Percentiles rank a stretch among this genome's conserved stretches.
These are phyloP conservation scores for Nemotelus nigrinus DNA, from an alignment of 2,888 invertebrate genomes.

Conservation along the genomic window DNA sequence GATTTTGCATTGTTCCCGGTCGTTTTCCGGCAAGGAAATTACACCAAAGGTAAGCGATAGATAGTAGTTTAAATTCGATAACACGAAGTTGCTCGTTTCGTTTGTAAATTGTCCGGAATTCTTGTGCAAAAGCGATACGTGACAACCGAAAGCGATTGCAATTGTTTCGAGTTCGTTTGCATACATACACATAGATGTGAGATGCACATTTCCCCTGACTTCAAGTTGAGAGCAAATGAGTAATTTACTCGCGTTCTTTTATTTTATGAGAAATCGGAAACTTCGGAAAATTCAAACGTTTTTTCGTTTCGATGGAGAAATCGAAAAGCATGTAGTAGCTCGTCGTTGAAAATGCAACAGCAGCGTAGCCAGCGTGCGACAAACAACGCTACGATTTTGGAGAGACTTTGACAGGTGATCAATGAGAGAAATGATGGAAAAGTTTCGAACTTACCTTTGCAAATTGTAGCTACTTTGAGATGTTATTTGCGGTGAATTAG, in stretches of 20 bases:
- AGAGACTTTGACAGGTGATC: conserved; percentile 27
- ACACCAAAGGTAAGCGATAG: conserved; percentile 41
- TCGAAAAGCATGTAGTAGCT: not conserved
- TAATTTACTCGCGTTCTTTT: not conserved
- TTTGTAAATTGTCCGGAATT: conserved; percentile 24
- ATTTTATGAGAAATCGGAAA: not conserved
- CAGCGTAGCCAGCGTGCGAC: not conserved
- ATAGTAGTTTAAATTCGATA: no score
- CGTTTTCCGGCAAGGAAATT: conserved; percentile 10
- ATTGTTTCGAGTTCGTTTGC: not conserved
- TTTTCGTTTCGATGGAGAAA: not conserved
- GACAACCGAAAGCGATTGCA: not conserved
- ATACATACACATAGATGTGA: not conserved
- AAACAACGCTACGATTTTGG: not conserved
- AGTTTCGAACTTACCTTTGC: conserved; percentile 19
- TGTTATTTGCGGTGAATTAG: not conserved
- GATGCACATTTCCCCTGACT: not conserved
- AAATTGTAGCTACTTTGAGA: not conserved
- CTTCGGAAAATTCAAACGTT: conserved; percentile 6
- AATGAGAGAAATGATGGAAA: not conserved
- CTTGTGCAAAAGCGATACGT: conserved; percentile 24
- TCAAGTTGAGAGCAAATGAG: not conserved
- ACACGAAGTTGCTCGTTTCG: not conserved
- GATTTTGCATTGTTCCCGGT: conserved; percentile 37
- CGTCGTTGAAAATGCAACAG: not conserved